These are phyloP conservation scores for Gracilinanus agilis DNA, from an alignment of 2,113 vertebrate genomes.

Conservation along the genomic window DNA sequence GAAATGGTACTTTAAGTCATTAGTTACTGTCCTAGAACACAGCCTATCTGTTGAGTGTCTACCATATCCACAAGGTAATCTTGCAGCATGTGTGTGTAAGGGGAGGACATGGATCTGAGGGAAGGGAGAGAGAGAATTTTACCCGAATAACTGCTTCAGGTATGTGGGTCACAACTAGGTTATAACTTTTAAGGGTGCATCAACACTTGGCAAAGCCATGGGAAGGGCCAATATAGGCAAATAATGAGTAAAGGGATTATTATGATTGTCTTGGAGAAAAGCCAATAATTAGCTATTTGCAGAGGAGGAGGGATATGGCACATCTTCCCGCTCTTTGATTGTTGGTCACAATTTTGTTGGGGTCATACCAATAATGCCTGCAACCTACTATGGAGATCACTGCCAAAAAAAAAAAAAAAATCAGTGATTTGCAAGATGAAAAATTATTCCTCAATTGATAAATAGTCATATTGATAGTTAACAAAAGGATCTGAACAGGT, in stretches of 20 bases:
- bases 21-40: neutral
- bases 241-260: neutral
- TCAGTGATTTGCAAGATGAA: neutral
- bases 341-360: neutral
- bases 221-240: neutral
- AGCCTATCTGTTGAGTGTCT: neutral
- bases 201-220: neutral
- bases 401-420: conserved; percentile 5
- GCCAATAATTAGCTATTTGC: neutral
- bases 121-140: neutral
- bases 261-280: neutral
- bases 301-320: neutral
- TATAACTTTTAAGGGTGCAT: neutral
- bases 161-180: neutral
- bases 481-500: too few relatives aligned
- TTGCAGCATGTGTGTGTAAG: neutral
- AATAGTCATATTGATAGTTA: too few relatives aligned
- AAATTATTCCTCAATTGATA: too few relatives aligned
- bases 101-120: neutral
- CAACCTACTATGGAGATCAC: neutral
- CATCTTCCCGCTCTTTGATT: neutral
- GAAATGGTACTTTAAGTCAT: neutral
- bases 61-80: neutral
- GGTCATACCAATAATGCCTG: neutral
- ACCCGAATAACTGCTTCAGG: neutral